These are phyloP conservation scores for Argyresthia goedartella DNA, from an alignment of 2,888 invertebrate genomes.

Conservation along the genomic window DNA sequence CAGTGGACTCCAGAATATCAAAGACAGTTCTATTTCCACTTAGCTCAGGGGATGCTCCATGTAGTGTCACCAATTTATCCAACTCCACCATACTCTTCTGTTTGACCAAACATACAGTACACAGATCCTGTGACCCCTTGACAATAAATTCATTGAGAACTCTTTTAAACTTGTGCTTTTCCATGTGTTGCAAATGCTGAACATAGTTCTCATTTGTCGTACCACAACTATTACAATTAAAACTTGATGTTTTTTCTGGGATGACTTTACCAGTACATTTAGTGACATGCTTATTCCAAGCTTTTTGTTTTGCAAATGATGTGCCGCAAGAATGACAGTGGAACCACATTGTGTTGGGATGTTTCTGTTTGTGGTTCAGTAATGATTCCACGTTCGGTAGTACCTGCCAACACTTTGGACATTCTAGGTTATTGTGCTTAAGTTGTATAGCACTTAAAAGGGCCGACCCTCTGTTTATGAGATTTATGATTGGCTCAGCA, in stretches of 20 bases:
- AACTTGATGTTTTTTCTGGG: conserved; percentile 12
- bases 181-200: conserved; percentile 42
- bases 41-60: conserved; percentile 46
- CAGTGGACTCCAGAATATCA: conserved; percentile 32
- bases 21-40: conserved; percentile 37
- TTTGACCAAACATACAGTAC: conserved; percentile 43
- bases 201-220: conserved; percentile 21
- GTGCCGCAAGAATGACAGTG: conserved; percentile 46
- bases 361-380: conserved; percentile 40
- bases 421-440: conserved; percentile 31
- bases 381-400: conserved; percentile 36
- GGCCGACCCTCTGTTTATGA: conserved; percentile 32
- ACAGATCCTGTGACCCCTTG: conserved; percentile 35
- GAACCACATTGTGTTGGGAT: conserved; percentile 54
- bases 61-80: conserved; percentile 33
- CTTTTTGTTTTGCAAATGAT: conserved; percentile 39
- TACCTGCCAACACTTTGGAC: conserved; percentile 46
- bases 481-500: conserved; percentile 44
- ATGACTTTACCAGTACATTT: neutral
- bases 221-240: conserved; percentile 39
- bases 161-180: conserved; percentile 51
- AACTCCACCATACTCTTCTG: conserved; percentile 25
- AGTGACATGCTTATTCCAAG: conserved; percentile 34
- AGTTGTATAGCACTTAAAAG: conserved; percentile 15
- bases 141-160: conserved; percentile 37